Percentiles rank a stretch among this genome's conserved stretches.
Conservation (phyloP, 2,113 vertebrate species). For the Sinocyclocheilus grahami region DNA sequence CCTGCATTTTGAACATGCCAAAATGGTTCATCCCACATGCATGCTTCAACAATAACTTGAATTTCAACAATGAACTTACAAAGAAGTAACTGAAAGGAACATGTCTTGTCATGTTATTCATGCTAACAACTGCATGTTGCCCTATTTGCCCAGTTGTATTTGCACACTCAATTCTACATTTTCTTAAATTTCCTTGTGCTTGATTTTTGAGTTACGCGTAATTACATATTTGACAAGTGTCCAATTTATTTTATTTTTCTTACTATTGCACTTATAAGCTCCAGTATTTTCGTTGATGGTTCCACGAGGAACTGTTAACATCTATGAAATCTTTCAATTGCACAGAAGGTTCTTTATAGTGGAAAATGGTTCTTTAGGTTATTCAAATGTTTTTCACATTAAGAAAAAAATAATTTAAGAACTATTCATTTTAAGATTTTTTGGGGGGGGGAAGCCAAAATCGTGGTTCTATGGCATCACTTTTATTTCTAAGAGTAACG, state of each 20-base stretch:
- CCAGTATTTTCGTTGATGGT: too few species aligned
- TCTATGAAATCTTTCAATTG: too few species aligned
- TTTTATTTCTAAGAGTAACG: too few species aligned
- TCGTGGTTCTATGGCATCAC: too few species aligned
- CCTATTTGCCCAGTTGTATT: neutral
- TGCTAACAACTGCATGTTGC: neutral
- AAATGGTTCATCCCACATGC: neutral
- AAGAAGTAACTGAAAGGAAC: neutral
- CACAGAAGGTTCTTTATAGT: too few species aligned
- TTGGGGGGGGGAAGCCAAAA: too few species aligned
- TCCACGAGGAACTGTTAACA: too few species aligned
- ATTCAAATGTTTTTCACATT: too few species aligned
- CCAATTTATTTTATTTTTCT: neutral
- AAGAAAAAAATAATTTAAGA: too few species aligned
- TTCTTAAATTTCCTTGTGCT: neutral
- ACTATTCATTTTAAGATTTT: too few species aligned
- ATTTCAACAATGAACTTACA: neutral
- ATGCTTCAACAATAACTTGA: neutral
- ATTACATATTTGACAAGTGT: neutral
- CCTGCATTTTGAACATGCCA: neutral
- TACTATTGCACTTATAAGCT: neutral
- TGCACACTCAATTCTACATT: neutral
- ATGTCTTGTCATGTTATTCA: constrained; percentile 1
- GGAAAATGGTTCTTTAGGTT: too few species aligned
- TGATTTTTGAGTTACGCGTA: neutral